These are phyloP conservation scores for Dendrocincla tyrannina DNA, from an alignment of 2,797 vertebrate species.

Conservation along the genomic window DNA sequence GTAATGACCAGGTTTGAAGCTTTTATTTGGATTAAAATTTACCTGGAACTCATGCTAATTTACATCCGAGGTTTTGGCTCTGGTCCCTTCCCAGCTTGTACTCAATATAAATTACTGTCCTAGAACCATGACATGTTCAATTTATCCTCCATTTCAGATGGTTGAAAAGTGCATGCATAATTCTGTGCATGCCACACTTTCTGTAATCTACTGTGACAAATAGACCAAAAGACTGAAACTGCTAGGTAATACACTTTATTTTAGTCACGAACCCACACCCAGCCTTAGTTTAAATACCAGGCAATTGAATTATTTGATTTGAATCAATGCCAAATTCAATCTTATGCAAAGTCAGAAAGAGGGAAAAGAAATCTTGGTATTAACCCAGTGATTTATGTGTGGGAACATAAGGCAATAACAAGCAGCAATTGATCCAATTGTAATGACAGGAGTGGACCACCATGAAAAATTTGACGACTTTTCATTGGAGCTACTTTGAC, in stretches of 20 bases:
- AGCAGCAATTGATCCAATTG: background rate
- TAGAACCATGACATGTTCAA: conserved; percentile 49
- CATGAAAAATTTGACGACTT: background rate
- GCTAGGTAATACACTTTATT: conserved; percentile 65
- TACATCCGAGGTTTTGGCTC: conserved; percentile 44
- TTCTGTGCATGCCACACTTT: conserved; percentile 43
- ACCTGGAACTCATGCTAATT: conserved; percentile 34
- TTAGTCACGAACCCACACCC: conserved; percentile 54
- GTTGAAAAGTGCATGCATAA: conserved; percentile 62
- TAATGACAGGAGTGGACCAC: background rate
- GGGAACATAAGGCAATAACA: conserved; percentile 36
- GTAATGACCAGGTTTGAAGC: conserved; percentile 12
- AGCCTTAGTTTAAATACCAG: conserved; percentile 59
- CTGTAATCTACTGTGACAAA: conserved; percentile 60
- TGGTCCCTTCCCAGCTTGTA: conserved; percentile 45
- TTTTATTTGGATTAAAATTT: conserved; percentile 56
- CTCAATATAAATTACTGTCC: conserved; percentile 65
- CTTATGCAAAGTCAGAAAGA: conserved; percentile 25
- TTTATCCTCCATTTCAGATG: conserved; percentile 50
- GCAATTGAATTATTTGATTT: conserved; percentile 66
- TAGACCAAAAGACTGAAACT: conserved; percentile 60
- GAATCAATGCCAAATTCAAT: conserved; percentile 62
- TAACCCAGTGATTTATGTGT: conserved; percentile 31
- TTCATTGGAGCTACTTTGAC: background rate
- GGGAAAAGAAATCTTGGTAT: background rate